Conservation (phyloP, 2,888 invertebrate species). For the Cenopis cana region DNA sequence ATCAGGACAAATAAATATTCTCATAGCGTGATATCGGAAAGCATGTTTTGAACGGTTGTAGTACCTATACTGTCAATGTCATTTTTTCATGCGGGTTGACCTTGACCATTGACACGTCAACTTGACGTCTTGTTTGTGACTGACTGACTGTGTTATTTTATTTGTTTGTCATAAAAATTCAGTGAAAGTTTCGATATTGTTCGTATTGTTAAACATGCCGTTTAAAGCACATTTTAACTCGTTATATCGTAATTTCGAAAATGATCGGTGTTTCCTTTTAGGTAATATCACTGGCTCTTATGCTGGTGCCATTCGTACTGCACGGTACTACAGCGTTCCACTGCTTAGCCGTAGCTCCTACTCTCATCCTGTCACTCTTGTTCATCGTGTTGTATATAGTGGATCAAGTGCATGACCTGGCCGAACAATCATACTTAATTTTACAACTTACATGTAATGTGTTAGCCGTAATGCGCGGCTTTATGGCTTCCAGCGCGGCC, state of each 20-base stretch:
- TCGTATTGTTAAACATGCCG: neutral
- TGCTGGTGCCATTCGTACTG: slow-evolving; percentile 73
- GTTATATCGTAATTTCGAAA: slow-evolving; percentile 8
- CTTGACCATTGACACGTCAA: too few species aligned
- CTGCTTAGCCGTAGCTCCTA: slow-evolving; percentile 74
- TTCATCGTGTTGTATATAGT: slow-evolving; percentile 76
- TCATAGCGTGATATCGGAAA: neutral
- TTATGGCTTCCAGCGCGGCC: slow-evolving; percentile 50
- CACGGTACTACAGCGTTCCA: slow-evolving; percentile 62
- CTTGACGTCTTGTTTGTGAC: too few species aligned
- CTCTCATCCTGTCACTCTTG: slow-evolving; percentile 71
- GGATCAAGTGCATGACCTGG: slow-evolving; percentile 77
- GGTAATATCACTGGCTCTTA: slow-evolving; percentile 77
- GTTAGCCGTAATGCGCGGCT: slow-evolving; percentile 55
- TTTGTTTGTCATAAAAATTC: neutral
- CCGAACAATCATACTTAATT: slow-evolving; percentile 72
- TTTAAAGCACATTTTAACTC: neutral
- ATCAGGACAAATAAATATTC: neutral
- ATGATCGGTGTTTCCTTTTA: slow-evolving; percentile 70
- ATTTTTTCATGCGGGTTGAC: neutral
- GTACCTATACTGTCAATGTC: neutral
- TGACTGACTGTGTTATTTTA: too few species aligned
- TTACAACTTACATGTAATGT: slow-evolving; percentile 62
- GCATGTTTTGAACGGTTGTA: neutral
- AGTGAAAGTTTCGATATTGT: neutral